A percentile compares a stretch with the other conserved stretches of the same genome.
phyloP scores from a whole-genome alignment of 2,113 vertebrate genomes.

The Hyla sarda region DNA sequence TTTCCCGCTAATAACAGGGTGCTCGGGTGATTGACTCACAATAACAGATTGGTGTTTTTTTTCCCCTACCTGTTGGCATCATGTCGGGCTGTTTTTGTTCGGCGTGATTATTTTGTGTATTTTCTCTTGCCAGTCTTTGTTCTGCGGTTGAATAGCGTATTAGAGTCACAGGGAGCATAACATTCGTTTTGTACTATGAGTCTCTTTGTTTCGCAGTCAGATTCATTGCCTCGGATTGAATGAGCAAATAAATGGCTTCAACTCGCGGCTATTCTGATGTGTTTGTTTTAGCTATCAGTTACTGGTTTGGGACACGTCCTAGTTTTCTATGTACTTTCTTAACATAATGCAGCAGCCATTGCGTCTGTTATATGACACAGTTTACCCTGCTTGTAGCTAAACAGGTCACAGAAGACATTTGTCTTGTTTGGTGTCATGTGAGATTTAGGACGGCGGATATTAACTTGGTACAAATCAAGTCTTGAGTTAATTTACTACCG shows the following conservation, averaged over 20 bases:
- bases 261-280: neutral
- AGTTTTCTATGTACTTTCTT: neutral
- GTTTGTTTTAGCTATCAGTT: neutral
- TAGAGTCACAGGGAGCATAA: neutral
- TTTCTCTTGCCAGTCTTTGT: constrained; percentile 1
- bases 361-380: neutral
- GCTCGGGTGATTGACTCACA: neutral
- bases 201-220: neutral
- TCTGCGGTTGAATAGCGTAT: neutral
- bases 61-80: neutral
- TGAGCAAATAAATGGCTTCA: neutral
- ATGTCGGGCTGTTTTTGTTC: neutral
- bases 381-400: neutral
- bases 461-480: neutral
- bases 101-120: neutral
- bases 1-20: neutral
- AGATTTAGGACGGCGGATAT: neutral
- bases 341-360: neutral
- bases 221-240: neutral
- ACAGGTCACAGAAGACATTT: neutral
- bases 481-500: neutral
- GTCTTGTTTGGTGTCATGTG: neutral
- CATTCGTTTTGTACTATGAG: constrained; percentile 11
- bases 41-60: neutral
- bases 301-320: neutral